Conservation (phyloP, 2,113 vertebrate species). For the Pluvialis apricaria region DNA sequence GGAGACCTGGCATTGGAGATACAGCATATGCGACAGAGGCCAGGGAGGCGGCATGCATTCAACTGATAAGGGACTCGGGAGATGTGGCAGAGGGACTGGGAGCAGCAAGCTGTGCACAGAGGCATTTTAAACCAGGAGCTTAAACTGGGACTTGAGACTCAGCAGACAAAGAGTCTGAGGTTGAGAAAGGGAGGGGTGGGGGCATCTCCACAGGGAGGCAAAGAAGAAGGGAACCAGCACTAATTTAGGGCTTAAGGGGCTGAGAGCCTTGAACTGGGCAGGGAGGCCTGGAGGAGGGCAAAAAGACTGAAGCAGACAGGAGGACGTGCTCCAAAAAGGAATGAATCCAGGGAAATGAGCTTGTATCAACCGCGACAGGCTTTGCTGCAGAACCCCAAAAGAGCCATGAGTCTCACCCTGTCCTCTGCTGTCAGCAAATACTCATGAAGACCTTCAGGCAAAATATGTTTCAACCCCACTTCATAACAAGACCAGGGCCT, state of each 20-base stretch:
- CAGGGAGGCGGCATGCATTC: neutral
- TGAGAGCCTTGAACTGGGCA: neutral
- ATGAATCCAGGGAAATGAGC: neutral
- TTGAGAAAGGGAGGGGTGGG: neutral
- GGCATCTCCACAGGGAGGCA: neutral
- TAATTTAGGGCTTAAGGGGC: neutral
- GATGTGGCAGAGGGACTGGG: neutral
- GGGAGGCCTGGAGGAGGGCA: neutral
- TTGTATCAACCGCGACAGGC: rapidly evolving
- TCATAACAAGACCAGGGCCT: neutral
- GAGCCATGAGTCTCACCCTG: neutral
- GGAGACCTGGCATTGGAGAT: neutral
- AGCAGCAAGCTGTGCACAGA: neutral
- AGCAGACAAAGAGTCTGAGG: neutral
- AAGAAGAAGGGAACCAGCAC: neutral
- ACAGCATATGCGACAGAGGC: neutral
- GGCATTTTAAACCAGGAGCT: neutral
- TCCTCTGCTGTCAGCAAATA: neutral
- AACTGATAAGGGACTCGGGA: neutral
- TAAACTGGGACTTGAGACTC: neutral
- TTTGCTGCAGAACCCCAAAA: neutral
- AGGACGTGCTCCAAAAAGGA: neutral
- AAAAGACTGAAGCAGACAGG: neutral
- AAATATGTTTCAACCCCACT: neutral
- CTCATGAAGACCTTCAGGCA: neutral